Conservation (phyloP, 1,140 invertebrate species). For the Steinernema khuongi region DNA sequence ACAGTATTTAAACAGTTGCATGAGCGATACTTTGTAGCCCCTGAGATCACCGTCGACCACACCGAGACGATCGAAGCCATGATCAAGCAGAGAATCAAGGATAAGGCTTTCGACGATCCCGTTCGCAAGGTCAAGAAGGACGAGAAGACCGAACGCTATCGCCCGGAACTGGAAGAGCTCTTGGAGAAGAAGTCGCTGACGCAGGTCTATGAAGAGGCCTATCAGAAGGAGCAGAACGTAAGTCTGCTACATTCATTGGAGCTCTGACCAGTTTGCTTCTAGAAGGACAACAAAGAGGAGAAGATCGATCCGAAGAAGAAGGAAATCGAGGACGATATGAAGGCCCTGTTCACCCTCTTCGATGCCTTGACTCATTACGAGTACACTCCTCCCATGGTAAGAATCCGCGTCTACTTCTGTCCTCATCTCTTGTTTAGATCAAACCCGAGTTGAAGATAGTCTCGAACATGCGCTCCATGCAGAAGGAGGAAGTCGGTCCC, state of each 20-base stretch:
- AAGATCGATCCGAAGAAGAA: constrained; percentile 68
- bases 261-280: constrained; percentile 67
- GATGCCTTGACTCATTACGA: constrained; percentile 89
- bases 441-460: constrained; percentile 82
- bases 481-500: constrained; percentile 91
- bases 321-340: constrained; percentile 73
- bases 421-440: constrained; percentile 62
- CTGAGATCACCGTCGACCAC: constrained; percentile 82
- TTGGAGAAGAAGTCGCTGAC: constrained; percentile 90
- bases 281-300: constrained; percentile 62
- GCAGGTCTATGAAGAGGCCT: constrained; percentile 86
- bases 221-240: constrained; percentile 67
- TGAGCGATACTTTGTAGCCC: constrained; percentile 63
- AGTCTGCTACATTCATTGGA: no score
- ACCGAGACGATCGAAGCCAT: constrained; percentile 81
- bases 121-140: constrained; percentile 79
- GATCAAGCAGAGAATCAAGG: constrained; percentile 82
- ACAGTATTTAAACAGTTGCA: constrained; percentile 18
- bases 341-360: constrained; percentile 75
- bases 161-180: constrained; percentile 85
- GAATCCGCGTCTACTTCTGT: neutral
- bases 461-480: constrained; percentile 80
- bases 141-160: constrained; percentile 76
- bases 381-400: constrained; percentile 78
- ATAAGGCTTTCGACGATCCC: constrained; percentile 91